Percentiles rank a stretch among this genome's conserved stretches.
Conservation (phyloP, 2,797 vertebrate species). For the Anguilla megastoma region DNA sequence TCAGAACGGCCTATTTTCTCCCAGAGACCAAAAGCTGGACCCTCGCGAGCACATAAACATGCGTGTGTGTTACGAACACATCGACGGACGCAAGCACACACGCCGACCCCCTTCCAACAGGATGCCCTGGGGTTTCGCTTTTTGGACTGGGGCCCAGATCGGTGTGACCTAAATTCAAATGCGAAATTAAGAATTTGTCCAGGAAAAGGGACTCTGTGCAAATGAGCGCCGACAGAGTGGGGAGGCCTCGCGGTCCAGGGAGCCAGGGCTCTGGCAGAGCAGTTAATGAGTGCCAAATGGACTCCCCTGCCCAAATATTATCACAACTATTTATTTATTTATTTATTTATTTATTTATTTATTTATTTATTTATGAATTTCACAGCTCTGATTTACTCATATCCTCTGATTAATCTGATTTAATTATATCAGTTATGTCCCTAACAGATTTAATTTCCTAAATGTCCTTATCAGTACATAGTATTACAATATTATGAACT, state of each 20-base stretch:
- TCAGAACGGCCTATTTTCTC: background rate
- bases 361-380: background rate
- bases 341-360: background rate
- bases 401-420: background rate
- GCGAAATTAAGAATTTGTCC: constrained; percentile 67
- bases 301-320: background rate
- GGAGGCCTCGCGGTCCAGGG: constrained; percentile 51
- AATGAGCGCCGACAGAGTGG: constrained; percentile 68
- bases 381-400: background rate
- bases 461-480: background rate
- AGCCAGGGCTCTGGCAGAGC: constrained; percentile 51
- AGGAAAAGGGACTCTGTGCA: constrained; percentile 65
- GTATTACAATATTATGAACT: background rate
- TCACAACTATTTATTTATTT: background rate
- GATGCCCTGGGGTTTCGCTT: constrained; percentile 55
- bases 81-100: background rate
- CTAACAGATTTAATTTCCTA: background rate
- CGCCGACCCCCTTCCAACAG: background rate
- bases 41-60: background rate
- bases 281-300: constrained; percentile 76
- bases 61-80: background rate
- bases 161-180: constrained; percentile 76
- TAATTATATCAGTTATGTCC: background rate
- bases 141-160: constrained; percentile 72
- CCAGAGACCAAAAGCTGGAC: background rate